Evolutionary conservation across 2,888 invertebrate species (phyloP), one percentile per base, ranked within the genome.

Genomic region (Linyphia triangularis): DNA sequence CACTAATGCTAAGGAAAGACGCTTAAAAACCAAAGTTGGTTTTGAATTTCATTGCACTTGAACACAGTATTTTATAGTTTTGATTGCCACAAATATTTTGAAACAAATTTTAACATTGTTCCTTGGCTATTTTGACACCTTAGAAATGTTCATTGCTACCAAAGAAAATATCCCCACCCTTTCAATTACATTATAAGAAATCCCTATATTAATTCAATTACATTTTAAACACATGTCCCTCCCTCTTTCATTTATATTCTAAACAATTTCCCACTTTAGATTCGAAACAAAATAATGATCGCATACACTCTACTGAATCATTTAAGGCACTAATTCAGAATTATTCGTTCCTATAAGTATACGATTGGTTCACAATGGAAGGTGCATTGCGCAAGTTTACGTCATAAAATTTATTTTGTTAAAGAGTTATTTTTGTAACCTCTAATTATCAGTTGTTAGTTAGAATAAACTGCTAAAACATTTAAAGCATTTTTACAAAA

Each of bases 111-210:
- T 9, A n/a, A 51, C 51, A 51, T 70, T 70, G 70, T 70, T 70
- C 70, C 24, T 3, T 51, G 70, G 70, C 70, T 70, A 70, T 70
- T 70, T 70, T 70, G 70, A 70, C 70, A 70, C 70, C 19, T 51
- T 51, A n/a, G 16, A 16, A 13, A n/a, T n/a, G n/a, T n/a, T 5
- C 16, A 13, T 51, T 51, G 1, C 16, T 51, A 51, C 5, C 51
- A 16, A 51, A 33, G 5, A 33, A 51, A 51, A 51, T n/a, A n/a
- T 51, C n/a, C 5, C 13, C 33, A 9, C 9, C 33, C 33, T 9
- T 6, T 6, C 9, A 6, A 33, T 33, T 33, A 6, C 9, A 9
- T 51, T n/a, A 16, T 51, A n/a, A n/a, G 13, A 51, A 51, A 51
- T 51, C n/a, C n/a, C n/a, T n/a, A n/a, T n/a, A n/a, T n/a, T n/a